Conservation (phyloP, 1,140 invertebrate species). For the Lutraria rhynchaena region DNA sequence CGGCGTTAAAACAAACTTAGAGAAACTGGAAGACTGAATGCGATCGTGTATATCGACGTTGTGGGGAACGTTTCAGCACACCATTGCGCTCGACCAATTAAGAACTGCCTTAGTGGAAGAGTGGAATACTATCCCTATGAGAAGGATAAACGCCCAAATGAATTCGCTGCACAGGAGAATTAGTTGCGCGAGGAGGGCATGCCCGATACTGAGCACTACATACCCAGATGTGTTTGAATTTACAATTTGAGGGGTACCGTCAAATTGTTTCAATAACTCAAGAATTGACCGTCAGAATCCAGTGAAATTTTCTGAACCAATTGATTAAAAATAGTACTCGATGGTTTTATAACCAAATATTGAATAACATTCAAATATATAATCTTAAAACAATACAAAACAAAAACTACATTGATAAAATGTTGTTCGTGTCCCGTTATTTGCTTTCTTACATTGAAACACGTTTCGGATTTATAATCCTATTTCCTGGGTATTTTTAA, state of each 20-base stretch:
- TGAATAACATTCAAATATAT: no score
- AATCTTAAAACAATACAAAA: no score
- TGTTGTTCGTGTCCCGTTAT: no score
- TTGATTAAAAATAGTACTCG: no score
- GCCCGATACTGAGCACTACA: neutral
- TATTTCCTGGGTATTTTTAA: no score
- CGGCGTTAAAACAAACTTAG: no score
- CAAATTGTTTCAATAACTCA: conserved; percentile 11
- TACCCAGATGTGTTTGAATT: neutral
- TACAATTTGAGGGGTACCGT: neutral
- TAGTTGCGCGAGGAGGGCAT: conserved; percentile 30
- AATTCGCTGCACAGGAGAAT: conserved; percentile 33
- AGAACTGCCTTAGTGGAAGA: conserved; percentile 16
- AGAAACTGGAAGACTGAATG: no score
- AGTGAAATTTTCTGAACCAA: conserved; percentile 19
- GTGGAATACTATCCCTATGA: conserved; percentile 24
- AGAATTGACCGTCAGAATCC: neutral
- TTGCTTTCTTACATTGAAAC: no score
- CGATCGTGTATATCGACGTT: conserved; percentile 13
- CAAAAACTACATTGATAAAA: no score
- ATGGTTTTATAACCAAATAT: no score
- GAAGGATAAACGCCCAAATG: conserved; percentile 22
- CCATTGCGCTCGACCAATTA: neutral
- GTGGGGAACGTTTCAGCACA: conserved; percentile 23
- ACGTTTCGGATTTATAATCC: no score